Evolutionary conservation across 2,888 invertebrate species (phyloP).

Genomic region (Creontiades dilutus): DNA sequence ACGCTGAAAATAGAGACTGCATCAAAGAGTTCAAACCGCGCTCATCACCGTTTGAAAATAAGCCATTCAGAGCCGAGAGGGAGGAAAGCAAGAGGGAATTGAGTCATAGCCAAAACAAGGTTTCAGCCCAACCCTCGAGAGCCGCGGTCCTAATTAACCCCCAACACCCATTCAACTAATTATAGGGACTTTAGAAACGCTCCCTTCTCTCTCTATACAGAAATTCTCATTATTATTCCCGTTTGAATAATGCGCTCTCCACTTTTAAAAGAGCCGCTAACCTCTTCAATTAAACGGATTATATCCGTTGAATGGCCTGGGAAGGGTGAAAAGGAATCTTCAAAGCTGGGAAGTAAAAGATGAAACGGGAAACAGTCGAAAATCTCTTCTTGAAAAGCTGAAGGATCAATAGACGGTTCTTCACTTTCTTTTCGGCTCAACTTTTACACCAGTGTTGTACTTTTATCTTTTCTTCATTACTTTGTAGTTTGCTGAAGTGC

Average conservation of each 20-base stretch:
- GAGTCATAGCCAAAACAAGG: conserved; percentile 71
- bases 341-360: conserved; percentile 46
- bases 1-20: conserved; percentile 34
- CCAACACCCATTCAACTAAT: conserved; percentile 70
- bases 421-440: conserved; percentile 1
- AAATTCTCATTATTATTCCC: conserved; percentile 67
- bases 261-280: conserved; percentile 44
- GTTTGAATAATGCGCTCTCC: conserved; percentile 66
- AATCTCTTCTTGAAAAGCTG: conserved; percentile 44
- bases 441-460: conserved; percentile 23
- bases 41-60: conserved; percentile 68
- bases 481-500: neutral
- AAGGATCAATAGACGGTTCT: conserved; percentile 27
- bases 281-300: conserved; percentile 60
- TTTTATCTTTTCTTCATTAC: neutral
- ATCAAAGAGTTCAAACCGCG: conserved; percentile 64
- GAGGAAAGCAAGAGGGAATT: conserved; percentile 46
- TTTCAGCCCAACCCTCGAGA: conserved; percentile 50
- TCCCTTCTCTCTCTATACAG: conserved; percentile 44
- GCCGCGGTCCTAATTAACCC: conserved; percentile 65
- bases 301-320: conserved; percentile 40
- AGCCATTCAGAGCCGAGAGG: conserved; percentile 52
- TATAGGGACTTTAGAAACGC: conserved; percentile 60
- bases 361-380: conserved; percentile 51
- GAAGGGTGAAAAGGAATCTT: conserved; percentile 34